These are phyloP conservation scores for Brachyptera putata DNA, from an alignment of 2,888 invertebrate species.

Conservation along the genomic window DNA sequence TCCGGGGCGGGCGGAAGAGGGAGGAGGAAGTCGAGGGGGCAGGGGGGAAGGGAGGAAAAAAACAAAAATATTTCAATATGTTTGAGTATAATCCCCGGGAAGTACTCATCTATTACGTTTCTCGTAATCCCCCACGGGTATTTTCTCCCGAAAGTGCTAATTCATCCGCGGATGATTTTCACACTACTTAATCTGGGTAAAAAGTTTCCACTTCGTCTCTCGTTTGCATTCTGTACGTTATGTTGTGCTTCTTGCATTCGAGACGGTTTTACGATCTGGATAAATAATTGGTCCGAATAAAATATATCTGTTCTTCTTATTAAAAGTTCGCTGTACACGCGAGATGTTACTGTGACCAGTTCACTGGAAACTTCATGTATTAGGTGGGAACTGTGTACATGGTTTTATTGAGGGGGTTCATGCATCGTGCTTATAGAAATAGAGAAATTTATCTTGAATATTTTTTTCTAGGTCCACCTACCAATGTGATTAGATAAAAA, in stretches of 20 bases:
- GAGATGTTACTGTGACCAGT: no score
- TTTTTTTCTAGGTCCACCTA: no score
- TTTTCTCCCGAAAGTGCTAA: constrained; percentile 27
- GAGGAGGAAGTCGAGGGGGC: constrained; percentile 11
- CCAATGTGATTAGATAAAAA: no score
- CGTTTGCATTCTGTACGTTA: constrained; percentile 19
- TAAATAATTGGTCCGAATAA: constrained; percentile 14
- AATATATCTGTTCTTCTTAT: not conserved
- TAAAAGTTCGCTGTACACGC: no score
- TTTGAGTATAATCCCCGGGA: constrained; percentile 47
- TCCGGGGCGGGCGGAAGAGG: constrained; percentile 1
- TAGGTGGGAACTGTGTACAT: no score
- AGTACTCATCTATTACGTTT: constrained; percentile 46
- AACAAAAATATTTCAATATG: constrained; percentile 49
- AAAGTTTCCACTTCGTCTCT: constrained; percentile 18
- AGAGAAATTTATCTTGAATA: no score
- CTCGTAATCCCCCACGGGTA: constrained; percentile 33
- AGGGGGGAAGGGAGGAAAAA: constrained; percentile 32
- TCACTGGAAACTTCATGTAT: no score
- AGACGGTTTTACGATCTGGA: constrained; percentile 18
- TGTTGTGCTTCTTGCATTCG: constrained; percentile 8
- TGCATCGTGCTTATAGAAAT: no score
- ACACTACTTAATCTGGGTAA: constrained; percentile 13
- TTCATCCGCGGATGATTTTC: constrained; percentile 28
- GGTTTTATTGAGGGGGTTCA: no score